Evolutionary conservation across 2,113 vertebrate genomes (phyloP).

Genomic region (Cranoglanis bouderius): DNA sequence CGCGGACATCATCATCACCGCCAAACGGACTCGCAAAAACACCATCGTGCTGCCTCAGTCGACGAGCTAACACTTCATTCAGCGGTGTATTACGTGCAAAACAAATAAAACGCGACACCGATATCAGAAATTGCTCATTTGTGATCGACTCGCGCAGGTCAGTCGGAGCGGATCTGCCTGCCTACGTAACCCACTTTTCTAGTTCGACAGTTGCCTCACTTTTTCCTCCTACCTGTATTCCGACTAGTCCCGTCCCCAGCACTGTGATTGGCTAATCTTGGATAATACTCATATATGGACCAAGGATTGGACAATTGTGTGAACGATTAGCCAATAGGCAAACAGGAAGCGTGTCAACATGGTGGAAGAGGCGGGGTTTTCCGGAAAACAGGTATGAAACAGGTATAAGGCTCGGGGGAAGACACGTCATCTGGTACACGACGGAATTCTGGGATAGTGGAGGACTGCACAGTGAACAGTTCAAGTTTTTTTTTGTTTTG

Average conservation of each 20-base stretch:
- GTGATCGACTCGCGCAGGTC: not conserved
- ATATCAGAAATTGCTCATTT: constrained; percentile 38
- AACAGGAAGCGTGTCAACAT: not conserved
- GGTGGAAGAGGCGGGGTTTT: not conserved
- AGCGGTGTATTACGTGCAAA: not conserved
- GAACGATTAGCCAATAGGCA: not conserved
- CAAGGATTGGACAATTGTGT: too few relatives aligned
- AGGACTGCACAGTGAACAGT: not conserved
- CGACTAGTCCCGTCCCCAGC: not conserved
- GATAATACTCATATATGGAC: too few relatives aligned
- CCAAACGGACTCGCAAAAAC: constrained; percentile 31
- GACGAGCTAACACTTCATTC: constrained; percentile 14
- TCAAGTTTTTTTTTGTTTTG: not conserved
- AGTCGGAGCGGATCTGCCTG: constrained; percentile 26
- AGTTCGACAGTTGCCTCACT: not conserved
- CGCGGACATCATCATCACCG: constrained; percentile 40
- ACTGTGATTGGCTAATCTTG: not conserved
- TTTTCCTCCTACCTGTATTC: constrained; percentile 7
- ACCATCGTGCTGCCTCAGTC: constrained; percentile 30
- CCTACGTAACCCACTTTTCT: constrained; percentile 44
- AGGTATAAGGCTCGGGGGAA: not conserved
- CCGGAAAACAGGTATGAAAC: not conserved
- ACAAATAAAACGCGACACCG: not conserved
- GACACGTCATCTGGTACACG: constrained; percentile 56
- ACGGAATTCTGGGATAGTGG: constrained; percentile 52